Conservation (phyloP, 2,113 vertebrate species). For the Saimiri boliviensis region DNA sequence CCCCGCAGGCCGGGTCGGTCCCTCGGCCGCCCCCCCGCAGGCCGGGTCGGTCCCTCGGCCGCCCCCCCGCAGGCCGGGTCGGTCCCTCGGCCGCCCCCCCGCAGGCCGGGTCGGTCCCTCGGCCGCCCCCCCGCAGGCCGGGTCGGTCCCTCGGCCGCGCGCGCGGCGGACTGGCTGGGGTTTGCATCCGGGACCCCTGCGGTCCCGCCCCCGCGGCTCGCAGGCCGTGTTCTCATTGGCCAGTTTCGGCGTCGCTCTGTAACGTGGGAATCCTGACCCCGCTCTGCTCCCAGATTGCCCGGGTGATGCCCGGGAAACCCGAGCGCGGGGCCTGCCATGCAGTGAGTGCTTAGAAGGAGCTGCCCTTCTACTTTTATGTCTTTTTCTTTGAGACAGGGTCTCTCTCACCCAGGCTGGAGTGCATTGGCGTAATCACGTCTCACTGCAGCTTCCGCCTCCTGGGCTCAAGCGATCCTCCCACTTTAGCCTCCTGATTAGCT, state of each 20-base stretch:
- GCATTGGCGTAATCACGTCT: not conserved
- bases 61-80: accelerated
- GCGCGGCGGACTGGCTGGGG: too few relatives aligned
- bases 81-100: too few relatives aligned
- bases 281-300: not conserved
- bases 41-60: accelerated
- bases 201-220: not conserved
- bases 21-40: too few relatives aligned
- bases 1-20: accelerated
- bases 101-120: accelerated
- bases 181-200: not conserved
- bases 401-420: not conserved
- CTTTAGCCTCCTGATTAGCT: not conserved
- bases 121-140: too few relatives aligned
- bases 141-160: accelerated
- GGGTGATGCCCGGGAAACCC: accelerated
- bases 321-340: not conserved
- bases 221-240: not conserved
- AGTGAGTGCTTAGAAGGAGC: not conserved
- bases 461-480: not conserved
- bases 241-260: not conserved
- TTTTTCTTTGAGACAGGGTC: not conserved
- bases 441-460: not conserved
- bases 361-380: not conserved
- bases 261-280: not conserved